Conservation (phyloP, 1,140 invertebrate genomes). For the Ephestia elutella region DNA sequence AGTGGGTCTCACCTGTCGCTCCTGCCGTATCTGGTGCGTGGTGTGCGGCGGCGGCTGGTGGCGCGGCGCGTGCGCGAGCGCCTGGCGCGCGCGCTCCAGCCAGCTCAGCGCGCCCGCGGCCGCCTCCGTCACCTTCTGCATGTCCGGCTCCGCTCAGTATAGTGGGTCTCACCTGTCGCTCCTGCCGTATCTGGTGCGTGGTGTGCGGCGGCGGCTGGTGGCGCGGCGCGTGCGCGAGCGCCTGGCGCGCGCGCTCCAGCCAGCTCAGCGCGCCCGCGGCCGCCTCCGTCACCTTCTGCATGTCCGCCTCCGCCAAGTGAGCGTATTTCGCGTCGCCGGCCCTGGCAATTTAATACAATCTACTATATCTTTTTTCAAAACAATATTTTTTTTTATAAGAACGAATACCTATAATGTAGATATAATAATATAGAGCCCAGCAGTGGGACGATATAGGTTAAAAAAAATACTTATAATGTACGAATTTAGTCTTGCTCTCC, state of each 20-base stretch:
- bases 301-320: constrained; percentile 87
- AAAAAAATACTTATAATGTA: no score
- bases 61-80: constrained; percentile 76
- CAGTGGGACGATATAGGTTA: no score
- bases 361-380: no score
- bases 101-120: no score
- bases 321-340: constrained; percentile 86
- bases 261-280: constrained; percentile 79
- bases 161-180: constrained; percentile 77
- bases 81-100: constrained; percentile 80
- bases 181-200: constrained; percentile 83
- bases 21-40: constrained; percentile 83
- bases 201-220: constrained; percentile 83
- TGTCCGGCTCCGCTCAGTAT: no score
- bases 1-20: constrained; percentile 77
- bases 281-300: constrained; percentile 80
- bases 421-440: no score
- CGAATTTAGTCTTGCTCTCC: no score
- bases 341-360: constrained; percentile 54
- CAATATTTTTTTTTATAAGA: no score
- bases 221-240: constrained; percentile 76
- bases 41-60: constrained; percentile 83
- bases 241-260: constrained; percentile 82
- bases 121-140: no score
- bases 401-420: no score